phyloP scores from a whole-genome alignment of 2,113 vertebrate genomes.

The Axis porcinus region DNA sequence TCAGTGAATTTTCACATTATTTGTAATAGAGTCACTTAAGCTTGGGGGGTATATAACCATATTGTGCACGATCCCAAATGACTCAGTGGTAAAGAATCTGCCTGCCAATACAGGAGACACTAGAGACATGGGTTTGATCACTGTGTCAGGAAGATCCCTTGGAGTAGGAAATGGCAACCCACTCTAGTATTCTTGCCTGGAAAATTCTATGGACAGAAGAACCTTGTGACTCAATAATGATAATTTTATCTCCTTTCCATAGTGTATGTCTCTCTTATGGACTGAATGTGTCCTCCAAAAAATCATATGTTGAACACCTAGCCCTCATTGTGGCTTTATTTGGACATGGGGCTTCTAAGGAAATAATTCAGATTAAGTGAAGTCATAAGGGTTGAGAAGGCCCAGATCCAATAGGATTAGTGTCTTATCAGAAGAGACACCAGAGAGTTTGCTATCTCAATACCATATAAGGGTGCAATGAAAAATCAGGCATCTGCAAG shows the following conservation, averaged over 20 bases:
- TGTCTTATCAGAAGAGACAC: neutral
- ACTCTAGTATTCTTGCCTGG: neutral
- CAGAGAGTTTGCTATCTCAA: neutral
- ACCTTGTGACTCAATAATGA: neutral
- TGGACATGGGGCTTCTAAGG: neutral
- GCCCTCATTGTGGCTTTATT: neutral
- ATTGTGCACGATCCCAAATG: neutral
- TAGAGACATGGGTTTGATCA: neutral
- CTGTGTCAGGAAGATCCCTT: neutral
- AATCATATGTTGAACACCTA: neutral
- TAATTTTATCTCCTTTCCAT: neutral
- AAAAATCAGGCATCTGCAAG: neutral
- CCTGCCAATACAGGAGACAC: neutral
- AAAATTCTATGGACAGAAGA: neutral
- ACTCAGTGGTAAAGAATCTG: neutral
- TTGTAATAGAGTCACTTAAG: neutral
- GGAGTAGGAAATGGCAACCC: neutral
- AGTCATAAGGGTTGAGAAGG: neutral
- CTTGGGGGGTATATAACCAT: neutral
- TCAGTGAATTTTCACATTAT: neutral
- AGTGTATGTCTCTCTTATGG: neutral
- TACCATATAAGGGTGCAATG: neutral
- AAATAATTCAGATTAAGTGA: neutral
- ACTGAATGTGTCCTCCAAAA: neutral
- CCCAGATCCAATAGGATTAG: neutral